These are phyloP conservation scores for Eutrigla gurnardus DNA, from an alignment of 2,797 vertebrate genomes.

Conservation along the genomic window DNA sequence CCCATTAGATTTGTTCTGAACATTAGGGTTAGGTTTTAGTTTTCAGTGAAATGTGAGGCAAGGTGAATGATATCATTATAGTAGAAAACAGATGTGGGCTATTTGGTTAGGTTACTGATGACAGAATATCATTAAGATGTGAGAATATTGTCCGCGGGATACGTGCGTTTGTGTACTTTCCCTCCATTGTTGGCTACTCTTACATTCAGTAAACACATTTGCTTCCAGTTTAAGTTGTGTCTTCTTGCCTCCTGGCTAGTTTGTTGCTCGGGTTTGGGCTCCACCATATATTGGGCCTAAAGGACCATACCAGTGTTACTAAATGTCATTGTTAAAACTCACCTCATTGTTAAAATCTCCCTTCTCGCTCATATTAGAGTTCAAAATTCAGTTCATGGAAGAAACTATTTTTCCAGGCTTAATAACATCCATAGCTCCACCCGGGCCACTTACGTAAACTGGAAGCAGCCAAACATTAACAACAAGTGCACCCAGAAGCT, in stretches of 20 bases:
- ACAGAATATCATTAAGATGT: constrained; percentile 36
- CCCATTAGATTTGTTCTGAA: not conserved
- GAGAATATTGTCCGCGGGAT: constrained; percentile 42
- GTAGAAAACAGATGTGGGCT: constrained; percentile 13
- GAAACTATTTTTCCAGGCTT: too few relatives aligned
- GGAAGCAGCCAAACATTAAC: too few relatives aligned
- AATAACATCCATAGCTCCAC: too few relatives aligned
- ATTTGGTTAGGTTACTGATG: constrained; percentile 36
- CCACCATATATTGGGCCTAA: not conserved
- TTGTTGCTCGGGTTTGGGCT: not conserved
- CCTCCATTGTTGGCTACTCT: constrained; percentile 9
- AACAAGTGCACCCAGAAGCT: too few relatives aligned
- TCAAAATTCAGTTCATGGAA: too few relatives aligned
- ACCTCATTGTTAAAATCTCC: too few relatives aligned
- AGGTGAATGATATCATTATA: constrained; percentile 20
- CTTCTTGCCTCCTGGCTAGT: not conserved
- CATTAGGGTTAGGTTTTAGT: not conserved
- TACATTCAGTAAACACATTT: not conserved
- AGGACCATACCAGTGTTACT: too few relatives aligned
- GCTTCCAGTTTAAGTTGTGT: not conserved
- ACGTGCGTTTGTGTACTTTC: constrained; percentile 28
- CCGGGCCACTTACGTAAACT: too few relatives aligned
- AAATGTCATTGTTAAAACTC: too few relatives aligned
- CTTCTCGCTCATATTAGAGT: too few relatives aligned
- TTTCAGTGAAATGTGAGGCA: constrained; percentile 15